Evolutionary conservation across 2,888 invertebrate species (phyloP), one percentile per base, ranked within the genome.

Genomic region (Syritta pipiens): DNA sequence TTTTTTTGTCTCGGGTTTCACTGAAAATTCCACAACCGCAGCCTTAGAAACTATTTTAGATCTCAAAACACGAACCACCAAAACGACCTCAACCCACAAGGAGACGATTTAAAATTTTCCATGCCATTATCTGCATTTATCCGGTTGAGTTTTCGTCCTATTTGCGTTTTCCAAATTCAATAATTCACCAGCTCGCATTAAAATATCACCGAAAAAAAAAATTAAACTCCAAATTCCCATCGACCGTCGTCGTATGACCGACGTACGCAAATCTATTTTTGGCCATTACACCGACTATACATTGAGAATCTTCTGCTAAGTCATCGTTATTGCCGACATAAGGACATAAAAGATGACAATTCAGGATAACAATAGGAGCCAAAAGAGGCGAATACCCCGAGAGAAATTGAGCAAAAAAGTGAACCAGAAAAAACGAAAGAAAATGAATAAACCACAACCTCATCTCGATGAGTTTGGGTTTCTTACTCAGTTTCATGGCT

Each of bases 261-360:
- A 71, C 71, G 57, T 71, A 77, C 76, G 76, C 76, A 77, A 77
- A 77, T 77, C 63, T 40, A 63, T 69, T 63, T 60, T 59, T 19
- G 32, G 3, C 76, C 63, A 71, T 71, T 71, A 65, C 51, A 63
- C 24, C 24, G 44, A 69, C 28, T 35, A 57, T 17, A 49, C 44
- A 32, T 40, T 32, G 55, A 37, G 17, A 6, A 63, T 76, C 44
- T 26, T 53, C 28, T 59, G 76, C 71, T 44, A 59, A 77, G 63
- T 77, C 76, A 71, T 71, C 76, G 63, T 53, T 71, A 71, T 71
- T 76, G 63, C 63, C 63, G 71, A 46, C 76, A 63, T 63, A 76
- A 71, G 76, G 44, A 71, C 57, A 76, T 71, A 71, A 77, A 77
- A 71, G 71, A 77, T 71, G 71, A 71, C 71, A 71, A 71, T 77